Evolutionary conservation across 1,140 invertebrate genomes (phyloP).

Genomic region (Drosophila arawakana): DNA sequence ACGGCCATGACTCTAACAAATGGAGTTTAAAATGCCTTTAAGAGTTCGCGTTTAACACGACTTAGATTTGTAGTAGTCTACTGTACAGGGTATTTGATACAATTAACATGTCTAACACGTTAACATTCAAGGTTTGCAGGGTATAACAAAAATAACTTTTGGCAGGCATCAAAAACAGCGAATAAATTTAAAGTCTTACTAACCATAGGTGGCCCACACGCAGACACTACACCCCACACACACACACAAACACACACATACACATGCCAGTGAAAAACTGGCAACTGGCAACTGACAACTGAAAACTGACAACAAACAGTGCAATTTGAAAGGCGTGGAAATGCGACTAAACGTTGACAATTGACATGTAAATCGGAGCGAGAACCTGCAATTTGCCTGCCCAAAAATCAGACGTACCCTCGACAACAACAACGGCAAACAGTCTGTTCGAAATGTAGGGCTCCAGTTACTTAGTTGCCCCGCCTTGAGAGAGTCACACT

Average conservation of each 20-base stretch:
- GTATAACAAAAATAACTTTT: constrained; percentile 19
- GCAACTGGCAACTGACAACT: not conserved
- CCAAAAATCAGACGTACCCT: constrained; percentile 35
- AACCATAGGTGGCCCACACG: constrained; percentile 1
- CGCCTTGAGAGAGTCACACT: constrained; percentile 18
- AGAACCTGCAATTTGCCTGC: constrained; percentile 61
- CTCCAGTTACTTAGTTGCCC: constrained; percentile 8
- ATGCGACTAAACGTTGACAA: constrained; percentile 64
- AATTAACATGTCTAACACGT: too few relatives aligned
- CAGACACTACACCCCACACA: constrained; percentile 11
- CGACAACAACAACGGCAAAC: constrained; percentile 14
- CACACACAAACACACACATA: not conserved
- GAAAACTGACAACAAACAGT: constrained; percentile 1
- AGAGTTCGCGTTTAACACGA: too few relatives aligned
- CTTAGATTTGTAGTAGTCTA: too few relatives aligned
- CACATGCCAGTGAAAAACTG: not conserved
- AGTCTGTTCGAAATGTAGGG: not conserved
- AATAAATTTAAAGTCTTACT: constrained; percentile 2
- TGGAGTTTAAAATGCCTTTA: too few relatives aligned
- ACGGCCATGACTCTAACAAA: too few relatives aligned
- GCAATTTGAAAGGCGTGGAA: constrained; percentile 22
- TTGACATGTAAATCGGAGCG: constrained; percentile 71
- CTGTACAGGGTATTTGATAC: too few relatives aligned
- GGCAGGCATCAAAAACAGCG: constrained; percentile 56
- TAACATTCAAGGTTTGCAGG: not conserved